Evolutionary conservation across 2,888 invertebrate species (phyloP).

Genomic region (Liposcelis brunnea): DNA sequence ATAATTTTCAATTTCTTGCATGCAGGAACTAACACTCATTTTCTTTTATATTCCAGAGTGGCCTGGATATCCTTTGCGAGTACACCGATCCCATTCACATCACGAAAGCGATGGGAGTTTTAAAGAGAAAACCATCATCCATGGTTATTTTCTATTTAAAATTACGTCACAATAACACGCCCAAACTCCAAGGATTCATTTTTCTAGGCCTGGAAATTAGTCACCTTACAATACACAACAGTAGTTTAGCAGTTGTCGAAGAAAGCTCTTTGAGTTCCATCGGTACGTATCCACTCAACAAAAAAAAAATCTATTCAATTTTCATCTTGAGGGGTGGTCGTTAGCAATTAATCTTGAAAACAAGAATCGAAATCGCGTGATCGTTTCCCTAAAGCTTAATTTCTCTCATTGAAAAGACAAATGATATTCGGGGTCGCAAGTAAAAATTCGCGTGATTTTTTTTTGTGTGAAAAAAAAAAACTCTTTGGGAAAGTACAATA

Average conservation of each 20-base stretch:
- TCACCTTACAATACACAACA: constrained; percentile 76
- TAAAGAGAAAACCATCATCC: constrained; percentile 52
- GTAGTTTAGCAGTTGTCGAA: constrained; percentile 72
- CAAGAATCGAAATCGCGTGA: neutral
- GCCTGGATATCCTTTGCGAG: constrained; percentile 76
- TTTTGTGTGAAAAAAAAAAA: too few species aligned
- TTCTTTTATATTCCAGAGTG: constrained; percentile 31
- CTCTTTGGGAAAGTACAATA: too few species aligned
- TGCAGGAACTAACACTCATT: neutral
- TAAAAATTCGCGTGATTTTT: too few species aligned
- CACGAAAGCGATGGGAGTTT: constrained; percentile 57
- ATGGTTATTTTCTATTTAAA: constrained; percentile 76
- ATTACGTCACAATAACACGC: constrained; percentile 67
- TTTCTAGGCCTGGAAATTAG: constrained; percentile 76
- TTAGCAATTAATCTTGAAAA: too few species aligned
- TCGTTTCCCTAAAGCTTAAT: neutral
- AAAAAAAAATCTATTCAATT: constrained; percentile 1
- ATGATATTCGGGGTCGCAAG: too few species aligned
- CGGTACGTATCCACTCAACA: constrained; percentile 34
- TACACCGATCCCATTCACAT: constrained; percentile 67
- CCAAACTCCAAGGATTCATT: constrained; percentile 69
- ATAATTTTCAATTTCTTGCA: too few species aligned
- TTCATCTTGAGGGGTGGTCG: too few species aligned
- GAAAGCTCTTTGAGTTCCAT: constrained; percentile 75
- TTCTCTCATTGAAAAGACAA: too few species aligned